Evolutionary conservation across 2,797 vertebrate genomes (phyloP).

Genomic region (Paguma larvata): DNA sequence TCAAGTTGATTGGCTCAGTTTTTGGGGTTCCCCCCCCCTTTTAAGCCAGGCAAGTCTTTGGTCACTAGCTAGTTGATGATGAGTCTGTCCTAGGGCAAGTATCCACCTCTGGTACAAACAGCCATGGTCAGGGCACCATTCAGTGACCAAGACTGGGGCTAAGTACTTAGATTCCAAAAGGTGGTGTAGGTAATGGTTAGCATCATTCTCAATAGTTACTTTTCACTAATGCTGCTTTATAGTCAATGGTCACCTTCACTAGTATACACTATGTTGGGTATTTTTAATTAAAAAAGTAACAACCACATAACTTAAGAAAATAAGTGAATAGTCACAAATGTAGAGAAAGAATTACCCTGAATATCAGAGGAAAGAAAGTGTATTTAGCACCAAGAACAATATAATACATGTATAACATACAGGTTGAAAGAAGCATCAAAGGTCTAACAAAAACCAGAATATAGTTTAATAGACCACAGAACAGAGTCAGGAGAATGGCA

Average conservation of each 20-base stretch:
- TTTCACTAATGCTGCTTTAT: constrained; percentile 47
- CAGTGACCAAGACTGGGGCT: neutral
- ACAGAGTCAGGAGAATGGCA: constrained; percentile 56
- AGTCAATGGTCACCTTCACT: constrained; percentile 65
- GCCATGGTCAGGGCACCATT: neutral
- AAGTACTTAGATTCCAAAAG: neutral
- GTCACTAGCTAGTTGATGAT: neutral
- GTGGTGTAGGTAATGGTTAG: neutral
- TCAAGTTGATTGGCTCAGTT: neutral
- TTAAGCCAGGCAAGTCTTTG: neutral
- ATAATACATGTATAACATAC: constrained; percentile 73
- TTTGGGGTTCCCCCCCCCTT: neutral
- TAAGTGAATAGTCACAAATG: constrained; percentile 69
- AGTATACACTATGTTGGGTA: constrained; percentile 31
- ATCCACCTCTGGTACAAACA: neutral
- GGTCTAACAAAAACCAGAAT: constrained; percentile 66
- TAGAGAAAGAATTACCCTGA: constrained; percentile 74
- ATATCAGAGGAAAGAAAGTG: constrained; percentile 74
- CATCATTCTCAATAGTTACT: constrained; percentile 5
- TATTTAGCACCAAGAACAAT: constrained; percentile 83
- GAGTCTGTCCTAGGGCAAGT: neutral
- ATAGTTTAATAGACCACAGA: constrained; percentile 62
- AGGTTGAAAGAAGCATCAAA: constrained; percentile 69
- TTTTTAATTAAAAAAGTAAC: constrained; percentile 76
- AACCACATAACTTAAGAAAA: constrained; percentile 71